phyloP scores from a whole-genome alignment of 2,113 vertebrate species.

The Oryzias curvinotus region DNA sequence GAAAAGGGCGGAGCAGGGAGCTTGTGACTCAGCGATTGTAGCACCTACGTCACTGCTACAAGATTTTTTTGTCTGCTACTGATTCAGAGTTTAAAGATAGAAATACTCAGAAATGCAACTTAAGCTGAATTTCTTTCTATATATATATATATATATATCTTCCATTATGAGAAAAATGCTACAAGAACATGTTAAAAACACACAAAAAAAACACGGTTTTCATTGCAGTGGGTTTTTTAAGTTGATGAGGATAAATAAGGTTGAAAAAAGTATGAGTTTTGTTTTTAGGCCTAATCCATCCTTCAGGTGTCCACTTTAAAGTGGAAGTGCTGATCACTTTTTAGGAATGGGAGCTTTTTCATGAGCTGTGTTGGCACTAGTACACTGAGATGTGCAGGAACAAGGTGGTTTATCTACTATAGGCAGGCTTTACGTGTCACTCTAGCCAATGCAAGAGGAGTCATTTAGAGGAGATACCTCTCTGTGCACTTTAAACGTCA shows the following conservation, averaged over 20 bases:
- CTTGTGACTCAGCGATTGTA: too few relatives aligned
- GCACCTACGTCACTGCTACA: too few relatives aligned
- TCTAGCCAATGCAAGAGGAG: conserved; percentile 47
- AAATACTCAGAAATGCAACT: too few relatives aligned
- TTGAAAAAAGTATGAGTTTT: conserved; percentile 8
- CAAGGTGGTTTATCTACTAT: conserved; percentile 66
- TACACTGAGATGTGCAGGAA: conserved; percentile 49
- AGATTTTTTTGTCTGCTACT: too few relatives aligned
- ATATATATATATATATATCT: too few relatives aligned
- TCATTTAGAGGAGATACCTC: conserved; percentile 26
- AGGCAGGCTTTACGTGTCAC: conserved; percentile 50
- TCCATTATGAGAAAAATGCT: too few relatives aligned
- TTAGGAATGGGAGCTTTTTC: conserved; percentile 44
- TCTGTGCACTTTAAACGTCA: conserved; percentile 1
- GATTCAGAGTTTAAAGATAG: too few relatives aligned
- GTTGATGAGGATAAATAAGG: conserved; percentile 16
- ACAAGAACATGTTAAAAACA: too few relatives aligned
- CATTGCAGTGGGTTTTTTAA: conserved; percentile 2
- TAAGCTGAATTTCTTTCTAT: too few relatives aligned
- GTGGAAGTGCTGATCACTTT: conserved; percentile 51
- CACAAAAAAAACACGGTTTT: conserved; percentile 5
- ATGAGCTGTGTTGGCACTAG: conserved; percentile 56
- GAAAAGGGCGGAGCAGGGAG: too few relatives aligned
- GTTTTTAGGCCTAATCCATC: conserved; percentile 37
- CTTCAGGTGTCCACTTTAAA: conserved; percentile 66